phyloP scores from a whole-genome alignment of 2,797 vertebrate genomes.

The Malurus leucopterus region DNA sequence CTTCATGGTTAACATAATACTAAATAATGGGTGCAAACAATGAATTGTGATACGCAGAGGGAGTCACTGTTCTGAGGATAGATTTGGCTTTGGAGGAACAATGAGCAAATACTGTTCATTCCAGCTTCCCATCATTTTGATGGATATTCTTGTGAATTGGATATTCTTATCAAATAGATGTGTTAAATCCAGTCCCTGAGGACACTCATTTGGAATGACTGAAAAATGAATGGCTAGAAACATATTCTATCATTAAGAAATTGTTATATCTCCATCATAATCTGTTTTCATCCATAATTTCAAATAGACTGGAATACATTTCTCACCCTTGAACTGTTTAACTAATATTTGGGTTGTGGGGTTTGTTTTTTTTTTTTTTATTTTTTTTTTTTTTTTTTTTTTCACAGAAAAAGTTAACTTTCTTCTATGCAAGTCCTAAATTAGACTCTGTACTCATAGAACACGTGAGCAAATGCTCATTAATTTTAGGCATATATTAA shows the following conservation, averaged over 20 bases:
- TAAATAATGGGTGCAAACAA: background rate
- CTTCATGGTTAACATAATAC: background rate
- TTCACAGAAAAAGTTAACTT: background rate
- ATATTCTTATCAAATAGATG: background rate
- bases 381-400: background rate
- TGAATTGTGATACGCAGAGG: background rate
- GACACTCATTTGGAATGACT: background rate
- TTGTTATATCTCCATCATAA: background rate
- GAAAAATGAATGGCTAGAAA: background rate
- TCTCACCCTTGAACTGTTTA: background rate
- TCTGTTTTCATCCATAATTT: background rate
- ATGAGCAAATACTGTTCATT: background rate
- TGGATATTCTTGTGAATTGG: background rate
- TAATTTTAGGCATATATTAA: constrained; percentile 21
- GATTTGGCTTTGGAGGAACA: background rate
- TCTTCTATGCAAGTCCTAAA: background rate
- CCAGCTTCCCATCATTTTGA: background rate
- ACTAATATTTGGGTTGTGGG: fast-evolving
- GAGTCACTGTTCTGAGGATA: background rate
- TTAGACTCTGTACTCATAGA: background rate
- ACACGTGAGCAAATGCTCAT: background rate
- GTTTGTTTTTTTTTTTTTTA: background rate
- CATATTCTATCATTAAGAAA: background rate
- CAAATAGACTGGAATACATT: background rate
- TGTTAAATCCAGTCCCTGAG: background rate